A percentile compares a stretch with the other conserved stretches of the same genome.
These are phyloP conservation scores for Oryzias sinensis DNA, from an alignment of 2,797 vertebrate genomes.

Conservation along the genomic window DNA sequence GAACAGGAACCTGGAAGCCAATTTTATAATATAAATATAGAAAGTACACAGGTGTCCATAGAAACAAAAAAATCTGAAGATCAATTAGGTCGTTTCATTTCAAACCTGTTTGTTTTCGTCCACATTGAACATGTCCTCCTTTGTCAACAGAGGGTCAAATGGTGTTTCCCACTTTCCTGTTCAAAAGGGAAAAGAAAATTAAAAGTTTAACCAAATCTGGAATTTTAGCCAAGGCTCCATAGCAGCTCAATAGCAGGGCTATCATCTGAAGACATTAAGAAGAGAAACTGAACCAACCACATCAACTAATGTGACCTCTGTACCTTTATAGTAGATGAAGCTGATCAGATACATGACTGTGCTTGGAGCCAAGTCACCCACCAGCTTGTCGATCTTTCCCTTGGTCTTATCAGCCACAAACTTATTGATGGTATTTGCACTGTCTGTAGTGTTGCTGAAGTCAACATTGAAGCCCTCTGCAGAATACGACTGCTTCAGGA, in stretches of 20 bases:
- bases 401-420: slow-evolving; percentile 83
- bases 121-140: slow-evolving; percentile 50
- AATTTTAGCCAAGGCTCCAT: not conserved
- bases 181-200: slow-evolving; percentile 9
- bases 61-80: no score
- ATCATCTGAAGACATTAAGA: not conserved
- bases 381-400: slow-evolving; percentile 83
- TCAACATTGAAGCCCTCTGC: slow-evolving; percentile 78
- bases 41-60: not conserved
- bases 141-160: slow-evolving; percentile 55
- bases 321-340: slow-evolving; percentile 90
- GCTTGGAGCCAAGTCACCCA: slow-evolving; percentile 70
- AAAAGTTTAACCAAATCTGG: not conserved
- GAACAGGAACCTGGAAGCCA: slow-evolving; percentile 64
- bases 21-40: not conserved
- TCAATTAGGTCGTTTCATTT: not conserved
- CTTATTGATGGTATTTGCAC: slow-evolving; percentile 79
- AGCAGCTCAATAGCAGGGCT: not conserved
- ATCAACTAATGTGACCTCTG: slow-evolving; percentile 13
- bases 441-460: slow-evolving; percentile 73
- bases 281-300: not conserved
- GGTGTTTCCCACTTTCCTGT: slow-evolving; percentile 74
- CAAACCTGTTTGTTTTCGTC: slow-evolving; percentile 57
- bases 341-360: slow-evolving; percentile 86
- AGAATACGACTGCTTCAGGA: slow-evolving; percentile 76